Conservation (phyloP, 2,113 vertebrate genomes). For the Tetrax tetrax region DNA sequence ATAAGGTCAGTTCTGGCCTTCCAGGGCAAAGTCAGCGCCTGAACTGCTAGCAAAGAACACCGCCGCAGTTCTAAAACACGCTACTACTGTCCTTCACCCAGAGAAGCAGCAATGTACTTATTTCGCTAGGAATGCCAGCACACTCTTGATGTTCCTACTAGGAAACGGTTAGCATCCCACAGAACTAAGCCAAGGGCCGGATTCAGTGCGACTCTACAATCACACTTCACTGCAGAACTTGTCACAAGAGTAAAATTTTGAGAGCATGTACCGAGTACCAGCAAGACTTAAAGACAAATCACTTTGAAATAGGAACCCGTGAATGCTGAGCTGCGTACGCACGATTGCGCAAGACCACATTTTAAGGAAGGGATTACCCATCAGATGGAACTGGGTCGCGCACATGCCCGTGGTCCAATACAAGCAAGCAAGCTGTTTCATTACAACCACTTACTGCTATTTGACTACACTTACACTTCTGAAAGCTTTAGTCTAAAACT, state of each 20-base stretch:
- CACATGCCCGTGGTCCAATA: accelerated
- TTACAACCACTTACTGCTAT: background rate
- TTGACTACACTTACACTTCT: accelerated
- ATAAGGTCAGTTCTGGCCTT: background rate
- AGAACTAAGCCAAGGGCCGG: accelerated
- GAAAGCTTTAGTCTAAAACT: background rate
- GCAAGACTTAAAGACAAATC: too few species aligned
- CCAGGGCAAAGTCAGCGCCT: background rate
- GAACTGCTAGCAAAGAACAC: background rate
- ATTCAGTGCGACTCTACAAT: accelerated
- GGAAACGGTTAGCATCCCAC: background rate
- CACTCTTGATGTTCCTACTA: accelerated
- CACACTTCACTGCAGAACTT: background rate
- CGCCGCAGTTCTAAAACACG: accelerated
- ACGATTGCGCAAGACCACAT: accelerated
- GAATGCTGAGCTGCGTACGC: background rate
- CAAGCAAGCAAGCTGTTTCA: background rate
- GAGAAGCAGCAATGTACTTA: accelerated
- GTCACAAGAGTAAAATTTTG: background rate
- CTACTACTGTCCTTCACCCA: accelerated
- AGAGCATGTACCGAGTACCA: background rate
- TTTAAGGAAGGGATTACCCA: background rate
- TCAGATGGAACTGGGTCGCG: accelerated
- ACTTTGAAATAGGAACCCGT: background rate
- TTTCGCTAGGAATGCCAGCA: accelerated